These are phyloP conservation scores for Holcopasites calliopsidis DNA, from an alignment of 1,140 invertebrate genomes.

Conservation along the genomic window DNA sequence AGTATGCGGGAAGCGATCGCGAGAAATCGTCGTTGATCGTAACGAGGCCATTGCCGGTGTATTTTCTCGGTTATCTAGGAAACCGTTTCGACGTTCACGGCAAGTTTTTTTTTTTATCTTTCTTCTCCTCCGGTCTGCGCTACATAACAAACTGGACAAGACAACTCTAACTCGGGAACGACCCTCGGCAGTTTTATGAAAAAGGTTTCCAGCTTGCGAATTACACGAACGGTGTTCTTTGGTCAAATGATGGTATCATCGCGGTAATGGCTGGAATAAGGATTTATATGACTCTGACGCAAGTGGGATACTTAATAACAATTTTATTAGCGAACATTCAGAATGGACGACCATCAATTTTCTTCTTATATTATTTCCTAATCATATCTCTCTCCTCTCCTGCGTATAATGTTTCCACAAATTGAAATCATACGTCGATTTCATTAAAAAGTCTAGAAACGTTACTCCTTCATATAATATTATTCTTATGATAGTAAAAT, in stretches of 20 bases:
- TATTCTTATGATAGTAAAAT: no score
- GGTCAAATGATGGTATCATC: no score
- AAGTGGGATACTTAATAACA: no score
- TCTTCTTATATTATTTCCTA: no score
- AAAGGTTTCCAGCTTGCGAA: background rate
- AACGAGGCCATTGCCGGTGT: conserved; percentile 59
- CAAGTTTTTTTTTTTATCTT: conserved; percentile 11
- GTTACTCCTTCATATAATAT: no score
- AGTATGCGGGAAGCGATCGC: conserved; percentile 52
- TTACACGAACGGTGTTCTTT: background rate
- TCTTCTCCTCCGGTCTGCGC: background rate
- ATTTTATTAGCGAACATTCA: no score
- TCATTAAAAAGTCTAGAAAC: no score
- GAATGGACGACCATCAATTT: no score
- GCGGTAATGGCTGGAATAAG: background rate
- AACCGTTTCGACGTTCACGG: conserved; percentile 38
- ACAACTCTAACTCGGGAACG: background rate
- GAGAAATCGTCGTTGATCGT: conserved; percentile 54
- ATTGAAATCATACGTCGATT: no score
- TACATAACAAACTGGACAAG: conserved; percentile 24
- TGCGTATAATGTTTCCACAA: no score
- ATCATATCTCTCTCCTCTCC: no score
- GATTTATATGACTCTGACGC: no score
- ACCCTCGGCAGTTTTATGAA: background rate
- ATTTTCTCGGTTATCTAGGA: conserved; percentile 61